phyloP scores from a whole-genome alignment of 1,140 invertebrate genomes.

The Cepaea nemoralis region DNA sequence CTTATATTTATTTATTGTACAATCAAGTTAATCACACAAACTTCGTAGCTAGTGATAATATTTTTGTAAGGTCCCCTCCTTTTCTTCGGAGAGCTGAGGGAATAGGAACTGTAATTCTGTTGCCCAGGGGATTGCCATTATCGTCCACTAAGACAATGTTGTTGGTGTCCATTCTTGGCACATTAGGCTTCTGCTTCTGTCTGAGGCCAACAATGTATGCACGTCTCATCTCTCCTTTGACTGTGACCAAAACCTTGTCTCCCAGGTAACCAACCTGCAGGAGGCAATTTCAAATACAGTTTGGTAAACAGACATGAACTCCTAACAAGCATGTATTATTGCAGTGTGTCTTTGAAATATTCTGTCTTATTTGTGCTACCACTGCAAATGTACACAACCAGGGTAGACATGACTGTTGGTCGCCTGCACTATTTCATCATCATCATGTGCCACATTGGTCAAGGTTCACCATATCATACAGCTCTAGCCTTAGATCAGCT shows the following conservation, averaged over 20 bases:
- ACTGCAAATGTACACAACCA: too few relatives aligned
- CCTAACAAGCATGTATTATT: too few relatives aligned
- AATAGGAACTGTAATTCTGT: slow-evolving; percentile 93
- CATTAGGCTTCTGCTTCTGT: slow-evolving; percentile 83
- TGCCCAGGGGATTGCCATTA: slow-evolving; percentile 91
- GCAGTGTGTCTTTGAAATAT: too few relatives aligned
- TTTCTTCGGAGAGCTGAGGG: slow-evolving; percentile 90
- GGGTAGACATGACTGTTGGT: too few relatives aligned
- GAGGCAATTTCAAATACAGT: background rate
- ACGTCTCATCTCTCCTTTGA: slow-evolving; percentile 96
- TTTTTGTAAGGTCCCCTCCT: slow-evolving; percentile 90
- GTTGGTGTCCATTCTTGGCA: slow-evolving; percentile 95
- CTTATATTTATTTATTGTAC: too few relatives aligned
- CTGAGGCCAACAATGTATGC: slow-evolving; percentile 92
- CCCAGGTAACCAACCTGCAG: slow-evolving; percentile 77
- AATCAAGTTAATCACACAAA: slow-evolving; percentile 82
- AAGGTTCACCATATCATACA: too few relatives aligned
- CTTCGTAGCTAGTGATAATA: slow-evolving; percentile 90
- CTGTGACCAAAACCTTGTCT: slow-evolving; percentile 87
- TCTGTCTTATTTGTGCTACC: too few relatives aligned
- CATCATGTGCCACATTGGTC: too few relatives aligned
- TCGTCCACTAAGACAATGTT: slow-evolving; percentile 97
- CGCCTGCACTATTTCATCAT: too few relatives aligned
- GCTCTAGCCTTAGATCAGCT: too few relatives aligned
- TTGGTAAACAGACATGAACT: too few relatives aligned